phyloP scores from a whole-genome alignment of 2,113 vertebrate species.

The Lepisosteus oculatus region DNA sequence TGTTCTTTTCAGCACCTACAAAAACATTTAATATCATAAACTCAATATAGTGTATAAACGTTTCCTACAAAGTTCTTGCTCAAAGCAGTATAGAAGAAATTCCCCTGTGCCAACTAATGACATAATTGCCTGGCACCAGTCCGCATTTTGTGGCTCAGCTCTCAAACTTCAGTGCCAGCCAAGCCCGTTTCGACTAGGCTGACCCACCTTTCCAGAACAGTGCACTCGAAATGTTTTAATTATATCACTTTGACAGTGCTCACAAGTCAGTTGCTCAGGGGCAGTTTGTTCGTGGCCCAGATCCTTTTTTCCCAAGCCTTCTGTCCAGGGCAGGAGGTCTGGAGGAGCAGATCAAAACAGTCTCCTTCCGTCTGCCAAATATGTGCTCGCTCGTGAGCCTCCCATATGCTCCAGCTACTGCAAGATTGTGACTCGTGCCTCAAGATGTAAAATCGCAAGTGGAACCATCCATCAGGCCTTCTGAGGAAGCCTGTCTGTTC shows the following conservation, averaged over 20 bases:
- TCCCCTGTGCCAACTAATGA: not conserved
- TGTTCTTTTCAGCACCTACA: too few relatives aligned
- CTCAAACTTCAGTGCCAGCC: not conserved
- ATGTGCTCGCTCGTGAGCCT: constrained; percentile 44
- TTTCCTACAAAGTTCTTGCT: not conserved
- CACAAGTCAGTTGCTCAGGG: not conserved
- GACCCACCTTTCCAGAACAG: not conserved
- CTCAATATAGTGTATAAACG: too few relatives aligned
- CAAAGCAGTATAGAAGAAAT: not conserved
- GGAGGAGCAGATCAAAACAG: not conserved
- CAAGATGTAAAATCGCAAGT: not conserved
- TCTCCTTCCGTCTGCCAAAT: constrained; percentile 52
- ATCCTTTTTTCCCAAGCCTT: constrained; percentile 37
- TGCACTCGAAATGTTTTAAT: not conserved
- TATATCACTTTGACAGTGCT: not conserved
- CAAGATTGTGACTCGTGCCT: not conserved
- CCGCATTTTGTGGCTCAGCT: not conserved
- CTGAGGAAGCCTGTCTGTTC: not conserved
- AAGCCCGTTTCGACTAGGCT: not conserved
- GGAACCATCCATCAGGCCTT: not conserved
- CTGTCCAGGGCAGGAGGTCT: constrained; percentile 41
- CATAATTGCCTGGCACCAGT: not conserved
- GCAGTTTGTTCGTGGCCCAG: not conserved
- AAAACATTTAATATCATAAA: too few relatives aligned
- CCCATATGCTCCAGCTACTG: constrained; percentile 52